phyloP scores from a whole-genome alignment of 2,888 invertebrate genomes.

The Megamerina dolium region DNA sequence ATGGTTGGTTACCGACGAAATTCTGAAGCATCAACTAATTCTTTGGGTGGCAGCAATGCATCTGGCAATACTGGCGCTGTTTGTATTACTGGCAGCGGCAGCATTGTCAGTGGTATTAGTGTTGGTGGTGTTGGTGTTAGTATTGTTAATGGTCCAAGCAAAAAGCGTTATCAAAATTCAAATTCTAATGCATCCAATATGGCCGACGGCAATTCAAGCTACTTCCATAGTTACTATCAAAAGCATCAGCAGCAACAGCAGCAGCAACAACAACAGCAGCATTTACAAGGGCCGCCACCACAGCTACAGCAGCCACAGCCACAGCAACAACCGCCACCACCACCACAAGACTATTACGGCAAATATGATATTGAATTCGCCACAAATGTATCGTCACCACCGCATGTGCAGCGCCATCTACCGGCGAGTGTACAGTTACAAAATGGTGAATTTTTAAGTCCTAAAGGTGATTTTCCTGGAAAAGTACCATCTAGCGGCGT shows the following conservation, averaged over 20 bases:
- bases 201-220: constrained; percentile 22
- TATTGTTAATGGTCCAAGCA: constrained; percentile 17
- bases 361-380: constrained; percentile 46
- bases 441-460: constrained; percentile 37
- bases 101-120: constrained; percentile 9
- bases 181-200: constrained; percentile 18
- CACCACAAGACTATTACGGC: constrained; percentile 44
- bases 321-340: constrained; percentile 20
- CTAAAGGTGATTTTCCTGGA: no score
- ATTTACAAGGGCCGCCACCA: constrained; percentile 17
- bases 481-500: no score
- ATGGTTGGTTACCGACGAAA: constrained; percentile 31
- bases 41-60: constrained; percentile 26
- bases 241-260: constrained; percentile 25
- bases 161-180: constrained; percentile 35
- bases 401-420: constrained; percentile 19
- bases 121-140: constrained; percentile 11
- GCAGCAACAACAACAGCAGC: constrained; percentile 25
- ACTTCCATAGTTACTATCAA: constrained; percentile 31
- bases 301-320: constrained; percentile 22
- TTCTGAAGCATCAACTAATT: constrained; percentile 30
- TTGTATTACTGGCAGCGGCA: not conserved
- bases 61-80: constrained; percentile 3
- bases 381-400: constrained; percentile 22
- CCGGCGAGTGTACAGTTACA: constrained; percentile 24